These are phyloP conservation scores for Hydrozoanthus gracilis DNA, from an alignment of 92 coral and sea anemone species.

Conservation along the genomic window DNA sequence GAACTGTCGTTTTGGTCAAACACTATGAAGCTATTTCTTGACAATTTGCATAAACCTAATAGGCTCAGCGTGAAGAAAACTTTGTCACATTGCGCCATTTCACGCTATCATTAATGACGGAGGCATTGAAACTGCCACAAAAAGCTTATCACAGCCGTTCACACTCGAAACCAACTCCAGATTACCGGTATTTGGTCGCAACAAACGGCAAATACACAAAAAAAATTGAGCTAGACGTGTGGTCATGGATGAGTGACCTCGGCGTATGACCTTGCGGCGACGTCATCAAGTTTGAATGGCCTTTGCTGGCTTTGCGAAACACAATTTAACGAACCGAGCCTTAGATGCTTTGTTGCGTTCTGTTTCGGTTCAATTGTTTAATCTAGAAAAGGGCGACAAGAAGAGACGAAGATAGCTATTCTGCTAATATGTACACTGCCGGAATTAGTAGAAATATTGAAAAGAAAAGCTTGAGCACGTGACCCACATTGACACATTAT, in stretches of 20 bases:
- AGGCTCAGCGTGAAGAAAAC: slow-evolving; percentile 23
- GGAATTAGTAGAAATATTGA: too few relatives aligned
- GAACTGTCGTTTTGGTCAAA: slow-evolving; percentile 23
- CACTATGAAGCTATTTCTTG: slow-evolving; percentile 35
- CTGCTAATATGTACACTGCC: too few relatives aligned
- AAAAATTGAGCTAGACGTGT: slow-evolving; percentile 2
- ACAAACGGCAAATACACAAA: slow-evolving; percentile 8
- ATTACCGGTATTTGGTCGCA: not conserved
- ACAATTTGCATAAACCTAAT: slow-evolving; percentile 38
- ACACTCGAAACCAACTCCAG: not conserved
- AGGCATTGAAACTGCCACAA: not conserved
- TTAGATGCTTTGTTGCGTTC: too few relatives aligned
- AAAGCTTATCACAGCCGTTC: not conserved
- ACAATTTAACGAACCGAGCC: too few relatives aligned
- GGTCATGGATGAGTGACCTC: slow-evolving; percentile 18
- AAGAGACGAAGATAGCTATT: too few relatives aligned
- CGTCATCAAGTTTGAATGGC: slow-evolving; percentile 21
- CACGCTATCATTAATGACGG: not conserved
- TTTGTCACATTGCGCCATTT: slow-evolving; percentile 17
- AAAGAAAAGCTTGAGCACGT: too few relatives aligned
- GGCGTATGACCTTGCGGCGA: slow-evolving; percentile 9
- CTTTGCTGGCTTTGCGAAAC: too few relatives aligned
- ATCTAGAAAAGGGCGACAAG: too few relatives aligned
- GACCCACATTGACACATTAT: too few relatives aligned
- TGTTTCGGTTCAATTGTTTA: too few relatives aligned